phyloP scores from a whole-genome alignment of 2,797 vertebrate genomes.

The Paratrypauchen microcephalus region DNA sequence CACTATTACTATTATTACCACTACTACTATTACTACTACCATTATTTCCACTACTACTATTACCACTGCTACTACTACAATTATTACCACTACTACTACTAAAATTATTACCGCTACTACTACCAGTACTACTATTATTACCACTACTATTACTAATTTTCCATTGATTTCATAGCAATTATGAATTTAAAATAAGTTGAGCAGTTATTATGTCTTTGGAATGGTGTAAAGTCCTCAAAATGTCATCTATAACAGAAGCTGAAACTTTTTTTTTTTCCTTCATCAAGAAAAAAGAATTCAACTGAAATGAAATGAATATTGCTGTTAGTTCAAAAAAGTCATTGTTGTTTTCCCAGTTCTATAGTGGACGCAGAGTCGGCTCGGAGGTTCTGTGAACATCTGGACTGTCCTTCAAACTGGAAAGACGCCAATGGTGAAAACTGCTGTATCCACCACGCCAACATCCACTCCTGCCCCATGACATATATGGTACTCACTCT shows the following conservation, averaged over 20 bases:
- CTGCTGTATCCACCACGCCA: conserved; percentile 86
- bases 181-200: no score
- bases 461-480: conserved; percentile 87
- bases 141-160: no score
- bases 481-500: conserved; percentile 61
- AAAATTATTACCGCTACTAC: no score
- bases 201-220: no score
- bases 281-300: no score
- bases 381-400: conserved; percentile 81
- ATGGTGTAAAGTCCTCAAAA: no score
- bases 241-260: no score
- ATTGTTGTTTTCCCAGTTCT: conserved; percentile 45
- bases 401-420: conserved; percentile 80
- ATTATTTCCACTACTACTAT: neutral
- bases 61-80: neutral
- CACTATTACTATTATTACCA: conserved; percentile 20
- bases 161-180: no score
- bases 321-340: neutral
- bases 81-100: neutral
- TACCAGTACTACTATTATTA: no score
- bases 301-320: no score
- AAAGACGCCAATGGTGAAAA: conserved; percentile 83
- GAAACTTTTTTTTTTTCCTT: no score
- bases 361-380: conserved; percentile 70
- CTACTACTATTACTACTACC: neutral